phyloP scores from a whole-genome alignment of 2,113 vertebrate species.

The Pseudolaguvia tuberculata region DNA sequence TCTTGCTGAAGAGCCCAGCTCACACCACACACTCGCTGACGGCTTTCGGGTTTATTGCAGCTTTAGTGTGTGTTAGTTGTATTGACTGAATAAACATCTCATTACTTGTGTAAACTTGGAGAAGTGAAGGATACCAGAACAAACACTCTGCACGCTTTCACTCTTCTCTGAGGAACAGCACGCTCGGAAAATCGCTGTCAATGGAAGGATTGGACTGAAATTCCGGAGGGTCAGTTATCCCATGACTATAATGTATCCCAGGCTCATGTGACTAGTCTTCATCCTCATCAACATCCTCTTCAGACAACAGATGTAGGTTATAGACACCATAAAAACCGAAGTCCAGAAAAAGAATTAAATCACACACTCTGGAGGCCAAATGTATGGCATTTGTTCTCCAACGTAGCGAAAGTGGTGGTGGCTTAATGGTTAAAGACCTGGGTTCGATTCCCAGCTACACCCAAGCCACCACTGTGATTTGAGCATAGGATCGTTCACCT shows the following conservation, averaged over 20 bases:
- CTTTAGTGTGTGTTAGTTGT: constrained; percentile 5
- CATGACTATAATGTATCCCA: neutral
- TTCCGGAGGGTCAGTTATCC: neutral
- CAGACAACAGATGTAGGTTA: neutral
- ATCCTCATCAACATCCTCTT: neutral
- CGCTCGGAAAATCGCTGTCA: constrained; percentile 13
- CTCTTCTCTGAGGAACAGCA: neutral
- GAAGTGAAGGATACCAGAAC: constrained; percentile 18
- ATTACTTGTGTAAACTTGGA: constrained; percentile 23
- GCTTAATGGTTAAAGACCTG: too few relatives aligned
- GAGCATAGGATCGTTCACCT: too few relatives aligned
- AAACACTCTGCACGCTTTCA: constrained; percentile 10
- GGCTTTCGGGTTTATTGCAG: neutral
- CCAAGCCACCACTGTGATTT: too few relatives aligned
- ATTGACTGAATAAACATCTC: constrained; percentile 35
- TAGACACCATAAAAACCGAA: too few relatives aligned
- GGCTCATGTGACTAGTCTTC: neutral
- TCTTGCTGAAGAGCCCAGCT: neutral
- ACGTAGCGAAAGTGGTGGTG: too few relatives aligned
- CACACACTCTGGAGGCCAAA: too few relatives aligned
- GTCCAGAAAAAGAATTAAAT: too few relatives aligned
- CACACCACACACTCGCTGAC: neutral
- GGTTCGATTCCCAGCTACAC: too few relatives aligned
- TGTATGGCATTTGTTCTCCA: too few relatives aligned
- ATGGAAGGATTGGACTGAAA: neutral